Conservation (phyloP, 2,797 vertebrate species). For the Melopsittacus undulatus region DNA sequence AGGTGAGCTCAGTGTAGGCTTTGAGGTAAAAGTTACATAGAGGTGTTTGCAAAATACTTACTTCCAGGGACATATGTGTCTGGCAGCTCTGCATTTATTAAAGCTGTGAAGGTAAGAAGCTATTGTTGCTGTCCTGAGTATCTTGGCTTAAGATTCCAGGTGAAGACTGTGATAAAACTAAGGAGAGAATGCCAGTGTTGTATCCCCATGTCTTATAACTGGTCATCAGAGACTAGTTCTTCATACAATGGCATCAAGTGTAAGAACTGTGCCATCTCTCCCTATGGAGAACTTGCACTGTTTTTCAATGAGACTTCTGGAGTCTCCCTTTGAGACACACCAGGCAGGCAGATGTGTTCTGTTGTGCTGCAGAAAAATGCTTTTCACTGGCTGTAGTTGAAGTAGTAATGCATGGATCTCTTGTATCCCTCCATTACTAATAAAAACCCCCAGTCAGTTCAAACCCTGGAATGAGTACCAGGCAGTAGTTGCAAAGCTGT, state of each 20-base stretch:
- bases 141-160: background rate
- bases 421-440: background rate
- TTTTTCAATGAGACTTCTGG: background rate
- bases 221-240: background rate
- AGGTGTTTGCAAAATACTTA: background rate
- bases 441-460: background rate
- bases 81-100: background rate
- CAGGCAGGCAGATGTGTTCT: background rate
- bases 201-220: background rate
- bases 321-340: background rate
- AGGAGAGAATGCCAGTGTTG: background rate
- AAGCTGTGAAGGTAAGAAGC: background rate
- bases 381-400: background rate
- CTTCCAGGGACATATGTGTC: background rate
- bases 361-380: background rate
- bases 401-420: background rate
- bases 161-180: background rate
- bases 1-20: background rate
- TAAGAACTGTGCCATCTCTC: background rate
- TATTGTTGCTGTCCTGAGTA: background rate
- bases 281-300: background rate
- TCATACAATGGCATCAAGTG: fast-evolving
- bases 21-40: background rate
- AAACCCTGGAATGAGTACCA: background rate
- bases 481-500: background rate